Conservation (phyloP, 2,797 vertebrate species). For the Lacerta agilis region DNA sequence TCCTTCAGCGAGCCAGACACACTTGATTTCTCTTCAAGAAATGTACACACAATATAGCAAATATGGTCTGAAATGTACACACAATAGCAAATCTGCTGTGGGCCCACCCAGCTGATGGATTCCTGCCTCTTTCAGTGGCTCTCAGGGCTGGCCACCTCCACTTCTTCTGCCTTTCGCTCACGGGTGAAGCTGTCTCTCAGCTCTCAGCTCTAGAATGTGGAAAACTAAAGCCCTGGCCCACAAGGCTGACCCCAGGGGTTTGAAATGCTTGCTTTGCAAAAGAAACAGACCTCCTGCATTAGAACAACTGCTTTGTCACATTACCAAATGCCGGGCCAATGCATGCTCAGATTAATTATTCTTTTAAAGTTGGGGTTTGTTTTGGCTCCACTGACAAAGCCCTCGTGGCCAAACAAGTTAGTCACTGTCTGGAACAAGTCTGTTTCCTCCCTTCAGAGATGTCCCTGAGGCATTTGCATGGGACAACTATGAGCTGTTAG, state of each 20-base stretch:
- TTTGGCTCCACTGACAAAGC: slow-evolving; percentile 52
- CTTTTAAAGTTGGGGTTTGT: slow-evolving; percentile 53
- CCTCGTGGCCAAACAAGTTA: slow-evolving; percentile 23
- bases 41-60: no score
- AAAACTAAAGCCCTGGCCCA: background rate
- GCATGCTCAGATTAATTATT: slow-evolving; percentile 60
- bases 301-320: slow-evolving; percentile 13
- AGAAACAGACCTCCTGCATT: slow-evolving; percentile 28
- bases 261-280: slow-evolving; percentile 34
- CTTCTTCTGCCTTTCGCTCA: background rate
- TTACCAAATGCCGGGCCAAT: slow-evolving; percentile 44
- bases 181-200: background rate
- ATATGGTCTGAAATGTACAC: background rate
- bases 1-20: background rate
- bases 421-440: slow-evolving; percentile 16
- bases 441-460: background rate
- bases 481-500: background rate
- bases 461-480: slow-evolving; percentile 18
- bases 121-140: no score
- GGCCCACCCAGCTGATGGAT: background rate
- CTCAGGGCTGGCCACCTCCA: background rate
- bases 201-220: background rate
- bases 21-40: background rate
- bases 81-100: background rate
- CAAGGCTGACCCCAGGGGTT: slow-evolving; percentile 20